Conservation (phyloP, 92 coral and sea anemone species). For the Isaurus tuberculatus region DNA sequence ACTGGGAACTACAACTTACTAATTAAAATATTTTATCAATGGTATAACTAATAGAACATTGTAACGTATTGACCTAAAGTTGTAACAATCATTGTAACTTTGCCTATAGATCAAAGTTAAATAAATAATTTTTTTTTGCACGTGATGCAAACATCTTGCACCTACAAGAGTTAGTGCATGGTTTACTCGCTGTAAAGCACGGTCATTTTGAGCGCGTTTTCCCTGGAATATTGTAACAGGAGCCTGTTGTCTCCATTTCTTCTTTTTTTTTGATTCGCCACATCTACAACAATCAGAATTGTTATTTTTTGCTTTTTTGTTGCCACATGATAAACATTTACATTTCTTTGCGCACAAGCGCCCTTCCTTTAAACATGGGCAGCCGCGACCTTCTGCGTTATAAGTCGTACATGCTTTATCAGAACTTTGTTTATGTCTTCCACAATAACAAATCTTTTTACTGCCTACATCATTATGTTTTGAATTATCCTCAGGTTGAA, state of each 20-base stretch:
- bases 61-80: no score
- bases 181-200: not conserved
- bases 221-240: not conserved
- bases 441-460: not conserved
- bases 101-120: no score
- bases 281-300: not conserved
- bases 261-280: not conserved
- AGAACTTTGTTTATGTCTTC: not conserved
- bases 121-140: no score
- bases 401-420: not conserved
- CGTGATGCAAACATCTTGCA: not conserved
- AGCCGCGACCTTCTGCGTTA: not conserved
- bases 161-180: not conserved
- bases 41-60: no score
- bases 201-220: not conserved
- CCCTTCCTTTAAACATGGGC: constrained; percentile 7
- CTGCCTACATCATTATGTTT: not conserved
- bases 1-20: no score
- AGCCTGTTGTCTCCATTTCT: constrained; percentile 1
- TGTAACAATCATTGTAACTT: no score
- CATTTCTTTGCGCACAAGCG: constrained; percentile 1
- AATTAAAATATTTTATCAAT: no score
- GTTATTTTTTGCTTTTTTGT: not conserved
- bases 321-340: not conserved
- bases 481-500: not conserved